A percentile compares a stretch with the other conserved stretches of the same genome.
Evolutionary conservation across 1,140 invertebrate genomes (phyloP).

Genomic region (Penaeus japonicus): DNA sequence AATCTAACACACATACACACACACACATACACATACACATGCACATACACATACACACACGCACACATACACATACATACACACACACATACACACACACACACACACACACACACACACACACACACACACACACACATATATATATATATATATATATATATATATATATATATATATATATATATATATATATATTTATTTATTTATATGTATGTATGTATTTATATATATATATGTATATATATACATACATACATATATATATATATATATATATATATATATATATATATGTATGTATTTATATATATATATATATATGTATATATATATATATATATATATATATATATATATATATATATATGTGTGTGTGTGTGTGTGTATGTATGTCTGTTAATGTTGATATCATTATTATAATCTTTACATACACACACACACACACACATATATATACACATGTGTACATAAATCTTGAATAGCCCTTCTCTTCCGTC

Average conservation of each 20-base stretch:
- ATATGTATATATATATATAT: background rate
- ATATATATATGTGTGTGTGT: background rate
- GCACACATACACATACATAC: background rate
- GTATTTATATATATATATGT: background rate
- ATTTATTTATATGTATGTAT: background rate
- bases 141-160: background rate
- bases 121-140: background rate
- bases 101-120: background rate
- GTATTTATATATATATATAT: no score
- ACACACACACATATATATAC: background rate
- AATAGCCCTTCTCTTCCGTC: no score
- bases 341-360: background rate
- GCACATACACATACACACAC: background rate
- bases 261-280: background rate
- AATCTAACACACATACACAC: background rate
- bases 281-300: background rate
- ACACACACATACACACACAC: background rate
- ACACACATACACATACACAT: background rate
- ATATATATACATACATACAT: no score
- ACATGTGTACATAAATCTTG: no score
- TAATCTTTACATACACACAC: background rate
- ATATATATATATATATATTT: background rate
- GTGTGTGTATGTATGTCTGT: background rate
- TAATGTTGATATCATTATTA: background rate
- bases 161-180: background rate